Evolutionary conservation across 2,113 vertebrate species (phyloP), one percentile per base, ranked within the genome.

Genomic region (Psittacula cyanocephala): DNA sequence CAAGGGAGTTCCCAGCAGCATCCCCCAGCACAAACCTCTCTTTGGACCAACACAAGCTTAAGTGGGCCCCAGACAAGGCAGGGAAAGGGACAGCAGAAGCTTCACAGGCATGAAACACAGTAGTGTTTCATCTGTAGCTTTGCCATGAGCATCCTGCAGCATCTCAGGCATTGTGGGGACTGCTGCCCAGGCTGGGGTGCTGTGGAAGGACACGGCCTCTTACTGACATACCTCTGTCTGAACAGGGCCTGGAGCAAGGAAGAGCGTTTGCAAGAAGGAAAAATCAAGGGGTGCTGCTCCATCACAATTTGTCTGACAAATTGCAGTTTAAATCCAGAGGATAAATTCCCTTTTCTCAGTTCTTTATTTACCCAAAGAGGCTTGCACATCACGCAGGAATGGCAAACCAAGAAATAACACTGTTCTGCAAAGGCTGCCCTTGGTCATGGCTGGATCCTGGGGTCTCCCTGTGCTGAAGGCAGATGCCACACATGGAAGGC

Each of bases 191-290:
- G 39, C 28, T 81, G 74, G 3, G 3, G 13, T 17, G 78, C 52
- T 29, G 9, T 3, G 5, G 23, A 31, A 59, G 55, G 55, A 43
- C 1, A 1, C 0, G 0, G 71, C 2, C 43, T 50, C 25, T 22
- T 50, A 44, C 74, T 84, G 74, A 3, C 43, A 81, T 46, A 3
- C 10, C 46, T 46, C 46, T 22, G 19, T 46, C 46, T 11, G 46
- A 46, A 46, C 19, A 46, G 46, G 19, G 46, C 18, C 19, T 46
- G 46, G 46, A 46, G 46, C 46, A 11, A 46, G 46, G 46, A 46
- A 46, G 46, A 46, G 46, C 5, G 46, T 37, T 37, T 37, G 37
- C 37, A 37, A 37, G 37, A 37, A 37, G n/a, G n/a, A 62, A 71
- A 69, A 68, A 20, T 16, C 57, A 57, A 62, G 10, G 35, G 49